Base-by-base conservation (phyloP, 2,797 vertebrate genomes). In the Decapterus maruadsi region DNA sequence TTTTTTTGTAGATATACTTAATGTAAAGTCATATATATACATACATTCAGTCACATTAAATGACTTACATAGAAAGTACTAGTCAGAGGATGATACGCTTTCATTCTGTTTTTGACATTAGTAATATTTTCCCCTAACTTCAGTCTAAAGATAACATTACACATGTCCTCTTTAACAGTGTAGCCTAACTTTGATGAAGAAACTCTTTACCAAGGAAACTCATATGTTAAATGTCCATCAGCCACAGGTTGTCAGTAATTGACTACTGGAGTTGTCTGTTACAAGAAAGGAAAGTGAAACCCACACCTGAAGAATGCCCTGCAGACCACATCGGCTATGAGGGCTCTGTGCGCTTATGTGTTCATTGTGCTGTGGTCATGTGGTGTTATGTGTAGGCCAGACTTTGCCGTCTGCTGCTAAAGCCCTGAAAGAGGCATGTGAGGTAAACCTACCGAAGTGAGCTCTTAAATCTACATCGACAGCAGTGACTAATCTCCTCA, bases 401-500 rank as follows among this genome's bases (percentile, higher is more conserved):
- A 43, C 38, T 22, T 26, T 54, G 50, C 26, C 7, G 50, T 72
- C 29, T 69, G 61, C 54, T 66, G 22, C 34, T 57, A 10, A 58
- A 70, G 56, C 0, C 0, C 59, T 53, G 26, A 72, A 40, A 71
- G 50, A 4, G 6, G 20, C 8, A 4, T 36, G 61, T 1, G 31
- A 17, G 57, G 53, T 59, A 48, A 78, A 75, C 11, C 22, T 42
- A 8, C 3, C 12, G n/a, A 19, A 68, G 43, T 11, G 59, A 84
- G 62, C 58, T 68, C 22, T 69, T 71, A 31, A 60, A 81, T 81
- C 46, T 66, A 48, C 63, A 57, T 50, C 14, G 68, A 64, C 54
- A 66, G 53, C 26, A 26, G 58, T 63, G 70, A 80, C 75, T 86
- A 78, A 87, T 86, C 81, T 26, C 55, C 50, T 80, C 68, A 72